Percentiles rank a stretch among this genome's conserved stretches.
These are phyloP conservation scores for Loripinus fragilis DNA, from an alignment of 2,888 invertebrate genomes.

Conservation along the genomic window DNA sequence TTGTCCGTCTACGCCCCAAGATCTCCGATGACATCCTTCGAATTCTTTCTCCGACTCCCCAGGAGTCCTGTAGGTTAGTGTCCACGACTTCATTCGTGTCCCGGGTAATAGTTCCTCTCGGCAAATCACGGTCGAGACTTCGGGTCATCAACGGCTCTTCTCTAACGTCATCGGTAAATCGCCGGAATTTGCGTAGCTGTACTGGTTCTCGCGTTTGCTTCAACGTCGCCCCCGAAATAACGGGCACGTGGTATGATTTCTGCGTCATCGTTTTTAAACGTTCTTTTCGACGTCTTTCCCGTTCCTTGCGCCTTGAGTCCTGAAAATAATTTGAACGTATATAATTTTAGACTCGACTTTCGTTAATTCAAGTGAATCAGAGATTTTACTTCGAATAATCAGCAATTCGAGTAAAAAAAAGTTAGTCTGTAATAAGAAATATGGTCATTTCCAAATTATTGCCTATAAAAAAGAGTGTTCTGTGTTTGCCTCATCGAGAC, in stretches of 20 bases:
- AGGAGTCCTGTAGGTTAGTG: not conserved
- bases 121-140: not conserved
- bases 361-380: too few relatives aligned
- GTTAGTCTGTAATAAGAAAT: too few relatives aligned
- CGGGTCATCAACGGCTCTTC: not conserved
- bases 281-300: conserved; percentile 10
- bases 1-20: not conserved
- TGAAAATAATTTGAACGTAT: too few relatives aligned
- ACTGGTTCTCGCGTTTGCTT: not conserved
- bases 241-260: not conserved
- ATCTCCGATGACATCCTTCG: not conserved
- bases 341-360: too few relatives aligned
- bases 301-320: not conserved
- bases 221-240: conserved; percentile 5
- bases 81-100: not conserved
- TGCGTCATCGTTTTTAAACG: conserved; percentile 10
- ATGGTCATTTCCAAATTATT: too few relatives aligned
- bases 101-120: not conserved
- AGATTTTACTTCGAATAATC: too few relatives aligned
- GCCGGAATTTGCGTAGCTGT: not conserved
- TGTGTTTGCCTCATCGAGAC: too few relatives aligned
- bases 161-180: not conserved
- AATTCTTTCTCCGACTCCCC: conserved; percentile 6
- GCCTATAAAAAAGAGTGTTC: too few relatives aligned
- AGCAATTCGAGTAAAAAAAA: too few relatives aligned